phyloP scores from a whole-genome alignment of 2,888 invertebrate genomes.

The Petrolisthes cinctipes region DNA sequence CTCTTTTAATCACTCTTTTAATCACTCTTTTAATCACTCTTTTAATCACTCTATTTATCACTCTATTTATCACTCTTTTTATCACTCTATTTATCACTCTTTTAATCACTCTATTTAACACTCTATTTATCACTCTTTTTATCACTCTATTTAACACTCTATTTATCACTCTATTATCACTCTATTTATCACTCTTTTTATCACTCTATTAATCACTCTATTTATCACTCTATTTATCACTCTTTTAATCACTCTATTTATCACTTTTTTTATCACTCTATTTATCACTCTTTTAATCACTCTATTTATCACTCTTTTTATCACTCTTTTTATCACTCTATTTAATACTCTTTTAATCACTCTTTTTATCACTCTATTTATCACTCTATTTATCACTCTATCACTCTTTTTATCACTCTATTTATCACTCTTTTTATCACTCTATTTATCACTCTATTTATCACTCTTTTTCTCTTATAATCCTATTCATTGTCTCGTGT shows the following conservation, averaged over 20 bases:
- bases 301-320: no score
- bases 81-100: no score
- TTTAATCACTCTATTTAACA: not conserved
- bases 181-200: no score
- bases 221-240: no score
- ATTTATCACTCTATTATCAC: not conserved
- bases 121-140: constrained; percentile 9
- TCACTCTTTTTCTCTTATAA: not conserved
- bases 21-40: not conserved
- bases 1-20: not conserved
- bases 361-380: not conserved
- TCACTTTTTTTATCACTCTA: no score
- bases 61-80: not conserved
- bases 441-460: not conserved
- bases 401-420: not conserved
- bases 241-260: no score
- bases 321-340: no score
- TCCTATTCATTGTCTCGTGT: not conserved
- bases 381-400: not conserved
- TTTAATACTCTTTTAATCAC: not conserved
- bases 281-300: no score
- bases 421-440: not conserved
- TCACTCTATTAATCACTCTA: no score
- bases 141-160: not conserved
- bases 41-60: not conserved